A percentile compares a stretch with the other conserved stretches of the same genome.
Evolutionary conservation across 2,888 invertebrate species (phyloP).

Genomic region (Elysia crispata): DNA sequence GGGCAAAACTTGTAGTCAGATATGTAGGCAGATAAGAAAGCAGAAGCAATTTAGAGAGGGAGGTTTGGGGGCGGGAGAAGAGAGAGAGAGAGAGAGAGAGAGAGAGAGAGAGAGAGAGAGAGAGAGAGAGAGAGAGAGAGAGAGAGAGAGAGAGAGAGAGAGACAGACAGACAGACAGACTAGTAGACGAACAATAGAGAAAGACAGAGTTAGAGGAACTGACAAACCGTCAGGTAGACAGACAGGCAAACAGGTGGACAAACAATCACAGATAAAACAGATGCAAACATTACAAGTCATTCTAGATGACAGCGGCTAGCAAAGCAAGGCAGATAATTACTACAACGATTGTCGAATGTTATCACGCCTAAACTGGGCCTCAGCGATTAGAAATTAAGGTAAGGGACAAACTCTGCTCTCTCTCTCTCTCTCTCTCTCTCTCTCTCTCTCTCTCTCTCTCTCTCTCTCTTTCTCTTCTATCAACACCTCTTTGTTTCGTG

Average conservation of each 20-base stretch:
- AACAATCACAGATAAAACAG: constrained; percentile 16
- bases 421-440: constrained; percentile 14
- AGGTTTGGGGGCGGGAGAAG: not conserved
- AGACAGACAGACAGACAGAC: constrained; percentile 21
- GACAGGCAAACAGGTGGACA: constrained; percentile 25
- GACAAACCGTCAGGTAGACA: not conserved
- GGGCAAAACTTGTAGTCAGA: too few relatives aligned
- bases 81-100: constrained; percentile 22
- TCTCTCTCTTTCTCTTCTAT: not conserved
- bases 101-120: constrained; percentile 1
- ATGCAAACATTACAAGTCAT: too few relatives aligned
- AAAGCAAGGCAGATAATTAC: not conserved
- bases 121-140: too few relatives aligned
- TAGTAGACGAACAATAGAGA: not conserved
- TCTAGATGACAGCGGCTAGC: not conserved
- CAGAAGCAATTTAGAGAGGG: too few relatives aligned
- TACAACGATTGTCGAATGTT: not conserved
- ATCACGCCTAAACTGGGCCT: too few relatives aligned
- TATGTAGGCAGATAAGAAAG: too few relatives aligned
- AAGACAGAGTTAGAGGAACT: constrained; percentile 1
- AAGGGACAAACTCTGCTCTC: too few relatives aligned
- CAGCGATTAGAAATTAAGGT: too few relatives aligned
- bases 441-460: too few relatives aligned
- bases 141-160: too few relatives aligned
- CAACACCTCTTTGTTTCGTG: too few relatives aligned